Percentiles rank a stretch among this genome's conserved stretches.
Evolutionary conservation across 2,888 invertebrate genomes (phyloP).

Genomic region (Chydorus sphaericus): DNA sequence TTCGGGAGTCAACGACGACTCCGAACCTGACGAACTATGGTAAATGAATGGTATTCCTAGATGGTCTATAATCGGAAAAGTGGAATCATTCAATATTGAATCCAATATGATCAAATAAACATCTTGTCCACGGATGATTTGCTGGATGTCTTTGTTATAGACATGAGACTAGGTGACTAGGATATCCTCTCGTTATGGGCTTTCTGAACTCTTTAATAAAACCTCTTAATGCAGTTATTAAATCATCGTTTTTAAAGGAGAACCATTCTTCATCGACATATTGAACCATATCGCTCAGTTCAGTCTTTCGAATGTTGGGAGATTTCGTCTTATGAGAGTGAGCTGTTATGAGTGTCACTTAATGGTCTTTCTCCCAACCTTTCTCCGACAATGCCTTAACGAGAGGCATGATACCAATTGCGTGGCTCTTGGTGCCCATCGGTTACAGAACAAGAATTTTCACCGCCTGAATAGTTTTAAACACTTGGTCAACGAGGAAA

Average conservation of each 20-base stretch:
- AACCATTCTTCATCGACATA: not conserved
- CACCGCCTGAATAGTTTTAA: not conserved
- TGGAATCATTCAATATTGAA: conserved; percentile 1
- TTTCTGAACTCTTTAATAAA: not conserved
- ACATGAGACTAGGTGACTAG: not conserved
- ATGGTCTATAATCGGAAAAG: not conserved
- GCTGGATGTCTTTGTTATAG: not conserved
- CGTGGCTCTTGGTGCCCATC: conserved; percentile 2
- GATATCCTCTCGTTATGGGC: not conserved
- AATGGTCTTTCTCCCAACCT: conserved; percentile 6
- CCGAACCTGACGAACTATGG: not conserved
- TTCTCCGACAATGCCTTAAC: not conserved
- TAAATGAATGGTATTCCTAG: not conserved
- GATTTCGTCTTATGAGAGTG: not conserved
- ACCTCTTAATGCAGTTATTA: not conserved
- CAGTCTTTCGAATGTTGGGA: not conserved
- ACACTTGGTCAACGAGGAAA: not conserved
- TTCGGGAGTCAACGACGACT: not conserved
- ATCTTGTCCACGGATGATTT: not conserved
- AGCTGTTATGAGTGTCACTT: not conserved
- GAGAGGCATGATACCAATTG: not conserved
- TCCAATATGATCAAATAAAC: not conserved
- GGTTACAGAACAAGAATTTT: not conserved
- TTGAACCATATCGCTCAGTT: conserved; percentile 1
- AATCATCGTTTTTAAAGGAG: not conserved